Base-by-base conservation (phyloP, 1,140 invertebrate species). In the Streblospio benedicti region DNA sequence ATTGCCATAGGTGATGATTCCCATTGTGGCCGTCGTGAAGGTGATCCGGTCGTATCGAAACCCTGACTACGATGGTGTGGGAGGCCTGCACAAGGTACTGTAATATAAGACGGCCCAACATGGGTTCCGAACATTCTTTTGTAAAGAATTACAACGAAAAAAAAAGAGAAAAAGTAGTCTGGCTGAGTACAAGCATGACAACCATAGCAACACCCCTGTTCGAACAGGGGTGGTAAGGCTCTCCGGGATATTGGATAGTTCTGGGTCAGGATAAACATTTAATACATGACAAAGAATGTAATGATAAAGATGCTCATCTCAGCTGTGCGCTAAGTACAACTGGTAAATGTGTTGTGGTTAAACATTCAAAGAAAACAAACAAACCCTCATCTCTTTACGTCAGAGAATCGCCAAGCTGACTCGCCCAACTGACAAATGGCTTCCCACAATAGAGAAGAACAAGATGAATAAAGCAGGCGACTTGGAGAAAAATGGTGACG, bases 61-160 rank as follows among this genome's bases (percentile, higher is more conserved):
- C 6, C 38, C 25, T 14, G 43, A 49, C n/a, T 61, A 56, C 44
- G 53, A 61, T 18, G 60, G 53, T 4, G n/a, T 61, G 38, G 14
- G 49, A 23, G 53, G 59, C 56, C 6, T 27, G 56, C 23, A 16
- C 38, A n/a, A 30, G 2, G 23, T 9, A 35, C 33, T 41, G 38
- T 25, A 25, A 23, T 43, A 9, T 57, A 18, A 18, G 18, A 55
- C n/a, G 18, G 31, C 16, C 18, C n/a, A 33, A 33, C 9, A 9
- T 53, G 12, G 14, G 14, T 18, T 41, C 18, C 38, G 14, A 41
- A 14, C 38, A 41, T 14, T 41, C 14, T 18, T 41, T 41, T 14
- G 18, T 14, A 41, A n/a, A n/a, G n/a, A n/a, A n/a, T n/a, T n/a
- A n/a, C n/a, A n/a, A n/a, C n/a, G n/a, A n/a, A n/a, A n/a, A n/a